Evolutionary conservation across 2,113 vertebrate species (phyloP).

Genomic region (Cavia aperea): DNA sequence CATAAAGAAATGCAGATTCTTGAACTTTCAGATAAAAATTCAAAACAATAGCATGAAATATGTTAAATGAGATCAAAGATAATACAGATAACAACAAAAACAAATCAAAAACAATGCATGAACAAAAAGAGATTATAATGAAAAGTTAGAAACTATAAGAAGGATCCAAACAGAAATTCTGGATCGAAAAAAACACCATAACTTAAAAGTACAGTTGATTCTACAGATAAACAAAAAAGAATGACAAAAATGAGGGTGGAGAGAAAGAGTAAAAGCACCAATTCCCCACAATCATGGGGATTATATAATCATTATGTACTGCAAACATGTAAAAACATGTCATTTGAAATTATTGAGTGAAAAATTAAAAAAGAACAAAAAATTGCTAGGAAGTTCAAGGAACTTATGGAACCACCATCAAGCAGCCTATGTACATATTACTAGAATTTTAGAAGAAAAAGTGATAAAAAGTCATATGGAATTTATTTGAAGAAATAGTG

Average conservation of each 20-base stretch:
- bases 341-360: background rate
- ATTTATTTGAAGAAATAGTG: background rate
- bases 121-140: background rate
- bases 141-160: background rate
- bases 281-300: background rate
- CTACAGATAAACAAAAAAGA: background rate
- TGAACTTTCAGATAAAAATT: background rate
- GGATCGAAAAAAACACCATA: background rate
- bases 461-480: background rate
- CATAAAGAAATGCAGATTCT: background rate
- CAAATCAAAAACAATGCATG: background rate
- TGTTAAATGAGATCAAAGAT: background rate
- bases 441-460: background rate
- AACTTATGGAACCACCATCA: rapidly evolving
- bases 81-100: background rate
- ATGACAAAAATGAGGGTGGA: background rate
- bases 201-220: background rate
- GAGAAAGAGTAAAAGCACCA: background rate
- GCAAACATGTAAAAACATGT: background rate
- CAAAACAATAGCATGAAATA: background rate
- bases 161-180: background rate
- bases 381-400: background rate
- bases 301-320: background rate
- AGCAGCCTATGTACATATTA: no score
- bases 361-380: background rate